Percentiles rank a stretch among this genome's conserved stretches.
These are phyloP conservation scores for Hyperoplus lanceolatus DNA, from an alignment of 2,797 vertebrate species.

Conservation along the genomic window DNA sequence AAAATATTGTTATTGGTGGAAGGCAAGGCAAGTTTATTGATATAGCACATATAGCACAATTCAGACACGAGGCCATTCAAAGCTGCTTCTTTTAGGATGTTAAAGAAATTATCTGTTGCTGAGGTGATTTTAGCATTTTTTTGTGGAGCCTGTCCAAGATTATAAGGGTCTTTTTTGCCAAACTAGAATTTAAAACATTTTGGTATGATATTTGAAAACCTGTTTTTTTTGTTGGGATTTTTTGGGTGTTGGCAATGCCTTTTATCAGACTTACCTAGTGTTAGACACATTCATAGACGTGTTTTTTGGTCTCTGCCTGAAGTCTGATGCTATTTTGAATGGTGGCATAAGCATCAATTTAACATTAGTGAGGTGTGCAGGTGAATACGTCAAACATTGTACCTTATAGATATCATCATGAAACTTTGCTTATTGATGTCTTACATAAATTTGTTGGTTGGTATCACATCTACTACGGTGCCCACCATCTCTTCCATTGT, in stretches of 20 bases:
- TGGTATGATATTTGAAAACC: neutral
- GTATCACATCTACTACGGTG: too few relatives aligned
- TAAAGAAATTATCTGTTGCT: slow-evolving; percentile 8
- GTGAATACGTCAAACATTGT: too few relatives aligned
- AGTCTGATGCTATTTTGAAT: neutral
- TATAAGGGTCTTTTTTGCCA: neutral
- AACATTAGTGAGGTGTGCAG: too few relatives aligned
- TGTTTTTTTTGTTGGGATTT: neutral
- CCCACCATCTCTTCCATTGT: too few relatives aligned
- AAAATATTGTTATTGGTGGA: slow-evolving; percentile 7
- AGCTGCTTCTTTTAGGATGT: too few relatives aligned
- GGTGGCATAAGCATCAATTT: neutral
- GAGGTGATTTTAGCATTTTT: neutral
- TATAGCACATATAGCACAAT: too few relatives aligned
- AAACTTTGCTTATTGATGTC: too few relatives aligned
- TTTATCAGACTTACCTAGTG: neutral
- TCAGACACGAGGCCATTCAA: too few relatives aligned
- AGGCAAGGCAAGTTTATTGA: neutral
- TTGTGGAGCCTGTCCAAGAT: neutral
- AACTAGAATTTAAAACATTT: neutral
- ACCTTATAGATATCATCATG: too few relatives aligned
- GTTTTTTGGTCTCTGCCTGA: neutral
- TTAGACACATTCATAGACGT: neutral
- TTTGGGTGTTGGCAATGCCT: too few relatives aligned
- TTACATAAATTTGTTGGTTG: too few relatives aligned